phyloP scores from a whole-genome alignment of 2,797 vertebrate genomes.

The Pempheris klunzingeri region DNA sequence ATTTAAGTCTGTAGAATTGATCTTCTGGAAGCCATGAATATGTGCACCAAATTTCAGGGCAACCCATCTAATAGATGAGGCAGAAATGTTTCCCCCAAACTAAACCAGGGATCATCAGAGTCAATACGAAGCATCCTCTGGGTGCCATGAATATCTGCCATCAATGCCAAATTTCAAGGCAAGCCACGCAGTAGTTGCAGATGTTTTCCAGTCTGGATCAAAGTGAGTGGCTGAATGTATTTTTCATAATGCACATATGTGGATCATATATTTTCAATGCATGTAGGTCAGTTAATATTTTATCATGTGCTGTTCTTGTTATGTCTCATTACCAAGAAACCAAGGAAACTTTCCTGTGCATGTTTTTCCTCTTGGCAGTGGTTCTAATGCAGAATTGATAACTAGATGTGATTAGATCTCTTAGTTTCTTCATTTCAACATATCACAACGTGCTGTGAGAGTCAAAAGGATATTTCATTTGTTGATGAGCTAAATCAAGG shows the following conservation, averaged over 20 bases:
- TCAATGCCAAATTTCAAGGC: no score
- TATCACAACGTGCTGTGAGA: background rate
- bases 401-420: background rate
- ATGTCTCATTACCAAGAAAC: conserved; percentile 1
- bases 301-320: conserved; percentile 17
- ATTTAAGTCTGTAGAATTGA: background rate
- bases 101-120: no score
- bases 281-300: conserved; percentile 48
- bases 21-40: background rate
- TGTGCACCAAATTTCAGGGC: background rate
- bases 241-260: conserved; percentile 8
- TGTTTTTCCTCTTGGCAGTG: background rate
- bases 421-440: conserved; percentile 16
- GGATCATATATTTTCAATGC: conserved; percentile 24
- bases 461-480: background rate
- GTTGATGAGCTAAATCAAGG: background rate
- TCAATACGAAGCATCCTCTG: background rate
- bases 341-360: background rate
- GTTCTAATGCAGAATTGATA: background rate
- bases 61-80: background rate
- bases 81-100: no score
- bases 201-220: background rate
- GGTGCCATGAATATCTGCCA: background rate
- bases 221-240: background rate
- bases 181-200: background rate